Evolutionary conservation across 2,888 invertebrate genomes (phyloP).

Genomic region (Meganola albula): DNA sequence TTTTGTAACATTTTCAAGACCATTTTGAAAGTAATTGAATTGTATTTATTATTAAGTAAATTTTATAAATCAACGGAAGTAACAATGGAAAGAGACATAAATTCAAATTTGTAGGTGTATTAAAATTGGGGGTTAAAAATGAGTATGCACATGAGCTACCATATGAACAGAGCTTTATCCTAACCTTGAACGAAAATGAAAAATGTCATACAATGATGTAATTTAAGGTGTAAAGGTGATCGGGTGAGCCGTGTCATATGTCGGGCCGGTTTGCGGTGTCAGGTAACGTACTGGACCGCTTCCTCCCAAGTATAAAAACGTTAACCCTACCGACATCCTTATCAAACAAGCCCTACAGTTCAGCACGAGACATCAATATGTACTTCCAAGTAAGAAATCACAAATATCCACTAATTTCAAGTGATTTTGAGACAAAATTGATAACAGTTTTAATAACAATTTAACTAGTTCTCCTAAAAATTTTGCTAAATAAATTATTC

Average conservation of each 20-base stretch:
- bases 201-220: slow-evolving; percentile 59
- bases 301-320: slow-evolving; percentile 67
- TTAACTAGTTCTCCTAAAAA: too few relatives aligned
- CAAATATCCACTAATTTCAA: too few relatives aligned
- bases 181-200: slow-evolving; percentile 66
- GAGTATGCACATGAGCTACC: too few relatives aligned
- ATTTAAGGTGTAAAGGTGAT: slow-evolving; percentile 54
- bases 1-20: too few relatives aligned
- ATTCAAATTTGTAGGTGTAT: too few relatives aligned
- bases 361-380: slow-evolving; percentile 60
- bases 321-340: slow-evolving; percentile 47
- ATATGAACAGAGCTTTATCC: slow-evolving; percentile 39
- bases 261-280: slow-evolving; percentile 61
- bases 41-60: too few relatives aligned
- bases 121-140: too few relatives aligned
- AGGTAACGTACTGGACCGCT: slow-evolving; percentile 47
- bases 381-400: slow-evolving; percentile 64
- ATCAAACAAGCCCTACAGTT: slow-evolving; percentile 59
- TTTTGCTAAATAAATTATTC: neutral
- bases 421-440: too few relatives aligned
- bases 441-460: too few relatives aligned
- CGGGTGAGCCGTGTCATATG: slow-evolving; percentile 60
- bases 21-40: too few relatives aligned
- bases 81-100: too few relatives aligned
- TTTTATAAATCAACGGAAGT: too few relatives aligned